These are phyloP conservation scores for Pangasius mekongensis DNA, from an alignment of 2,797 vertebrate genomes.

Conservation along the genomic window DNA sequence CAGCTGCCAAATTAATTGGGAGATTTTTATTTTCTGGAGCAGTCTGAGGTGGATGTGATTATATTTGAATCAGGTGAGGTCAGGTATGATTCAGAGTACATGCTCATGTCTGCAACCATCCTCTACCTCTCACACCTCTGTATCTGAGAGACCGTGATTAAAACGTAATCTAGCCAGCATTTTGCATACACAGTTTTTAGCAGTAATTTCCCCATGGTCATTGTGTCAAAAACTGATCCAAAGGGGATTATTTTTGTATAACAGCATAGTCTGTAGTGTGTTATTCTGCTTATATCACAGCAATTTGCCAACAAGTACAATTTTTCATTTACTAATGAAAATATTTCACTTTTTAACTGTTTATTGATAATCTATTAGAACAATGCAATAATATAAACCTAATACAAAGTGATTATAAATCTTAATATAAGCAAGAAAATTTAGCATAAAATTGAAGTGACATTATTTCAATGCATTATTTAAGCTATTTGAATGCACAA, in stretches of 20 bases:
- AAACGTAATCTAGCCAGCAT: neutral
- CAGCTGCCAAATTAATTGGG: neutral
- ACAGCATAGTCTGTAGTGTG: neutral
- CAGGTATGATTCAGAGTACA: neutral
- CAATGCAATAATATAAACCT: neutral
- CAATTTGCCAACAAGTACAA: neutral
- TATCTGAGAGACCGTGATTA: neutral
- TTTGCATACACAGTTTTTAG: neutral
- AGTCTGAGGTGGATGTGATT: neutral
- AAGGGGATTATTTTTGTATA: neutral
- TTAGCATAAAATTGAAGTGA: neutral
- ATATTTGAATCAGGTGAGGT: neutral
- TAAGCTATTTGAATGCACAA: neutral
- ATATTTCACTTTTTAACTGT: neutral
- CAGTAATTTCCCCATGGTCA: neutral
- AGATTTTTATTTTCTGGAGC: neutral
- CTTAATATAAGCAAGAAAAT: neutral
- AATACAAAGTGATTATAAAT: neutral
- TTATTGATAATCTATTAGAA: neutral
- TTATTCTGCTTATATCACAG: neutral
- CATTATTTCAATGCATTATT: neutral
- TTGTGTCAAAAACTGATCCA: neutral
- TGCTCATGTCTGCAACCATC: neutral
- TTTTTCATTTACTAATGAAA: neutral
- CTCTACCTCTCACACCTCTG: neutral